Conservation (phyloP, 2,797 vertebrate genomes). For the Anguilla anguilla region DNA sequence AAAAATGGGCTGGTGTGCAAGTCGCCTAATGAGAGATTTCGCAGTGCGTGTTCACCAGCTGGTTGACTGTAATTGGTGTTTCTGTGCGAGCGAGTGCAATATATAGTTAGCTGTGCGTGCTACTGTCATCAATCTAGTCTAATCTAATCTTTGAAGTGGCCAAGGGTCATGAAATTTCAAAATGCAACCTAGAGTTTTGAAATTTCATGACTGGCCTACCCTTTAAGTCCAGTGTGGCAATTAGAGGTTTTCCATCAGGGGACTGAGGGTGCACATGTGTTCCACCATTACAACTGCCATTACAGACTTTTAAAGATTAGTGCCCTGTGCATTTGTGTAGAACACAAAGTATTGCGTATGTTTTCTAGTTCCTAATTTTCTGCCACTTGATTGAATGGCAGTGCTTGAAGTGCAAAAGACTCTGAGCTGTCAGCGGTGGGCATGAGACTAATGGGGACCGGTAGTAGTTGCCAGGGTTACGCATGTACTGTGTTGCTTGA, state of each 20-base stretch:
- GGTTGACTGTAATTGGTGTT: not conserved
- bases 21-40: not conserved
- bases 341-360: not conserved
- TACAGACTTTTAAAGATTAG: not conserved
- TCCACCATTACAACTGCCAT: not conserved
- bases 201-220: not conserved
- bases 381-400: not conserved
- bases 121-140: not conserved
- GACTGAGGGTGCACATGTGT: not conserved
- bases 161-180: not conserved
- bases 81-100: not conserved
- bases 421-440: not conserved
- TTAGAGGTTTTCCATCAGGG: not conserved
- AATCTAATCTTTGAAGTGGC: not conserved
- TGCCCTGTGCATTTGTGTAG: not conserved
- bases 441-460: slow-evolving; percentile 14
- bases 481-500: not conserved
- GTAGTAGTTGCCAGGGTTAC: slow-evolving; percentile 36
- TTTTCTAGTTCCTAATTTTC: not conserved
- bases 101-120: not conserved
- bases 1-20: not conserved
- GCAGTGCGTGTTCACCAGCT: not conserved
- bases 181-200: not conserved
- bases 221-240: not conserved
- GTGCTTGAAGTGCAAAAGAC: too few species aligned